A percentile compares a stretch with the other conserved stretches of the same genome.
phyloP scores from a whole-genome alignment of 2,888 invertebrate genomes.

The Campopleginae sp. region DNA sequence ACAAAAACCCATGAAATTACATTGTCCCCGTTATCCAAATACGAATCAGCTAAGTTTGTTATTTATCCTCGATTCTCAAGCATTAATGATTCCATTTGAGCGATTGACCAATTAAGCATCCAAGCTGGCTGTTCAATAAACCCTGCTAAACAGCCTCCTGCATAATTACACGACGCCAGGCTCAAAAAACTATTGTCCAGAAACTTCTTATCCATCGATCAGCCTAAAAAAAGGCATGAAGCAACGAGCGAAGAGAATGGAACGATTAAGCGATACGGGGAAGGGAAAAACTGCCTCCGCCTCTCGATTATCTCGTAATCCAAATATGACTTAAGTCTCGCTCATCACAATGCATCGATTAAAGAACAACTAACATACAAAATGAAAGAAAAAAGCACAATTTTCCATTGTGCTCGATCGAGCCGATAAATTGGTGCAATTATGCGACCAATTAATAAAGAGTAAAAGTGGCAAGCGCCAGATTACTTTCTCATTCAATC shows the following conservation, averaged over 20 bases:
- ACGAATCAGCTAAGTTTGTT: background rate
- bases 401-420: conserved; percentile 61
- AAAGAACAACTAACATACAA: background rate
- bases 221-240: background rate
- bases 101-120: conserved; percentile 26
- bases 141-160: background rate
- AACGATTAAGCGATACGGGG: background rate
- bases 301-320: conserved; percentile 38
- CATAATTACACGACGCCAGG: background rate
- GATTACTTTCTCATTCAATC: conserved; percentile 21
- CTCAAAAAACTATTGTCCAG: conserved; percentile 17
- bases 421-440: conserved; percentile 57
- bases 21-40: background rate
- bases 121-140: conserved; percentile 6
- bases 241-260: conserved; percentile 23
- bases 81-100: conserved; percentile 12
- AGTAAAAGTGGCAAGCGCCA: conserved; percentile 15
- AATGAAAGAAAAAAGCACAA: conserved; percentile 15
- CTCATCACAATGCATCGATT: conserved; percentile 32
- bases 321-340: conserved; percentile 26
- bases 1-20: background rate
- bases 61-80: background rate
- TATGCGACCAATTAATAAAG: conserved; percentile 54
- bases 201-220: conserved; percentile 12
- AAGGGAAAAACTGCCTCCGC: background rate